Evolutionary conservation across 1,140 invertebrate genomes (phyloP), one percentile per base, ranked within the genome.

Genomic region (Lucilia cuprina): DNA sequence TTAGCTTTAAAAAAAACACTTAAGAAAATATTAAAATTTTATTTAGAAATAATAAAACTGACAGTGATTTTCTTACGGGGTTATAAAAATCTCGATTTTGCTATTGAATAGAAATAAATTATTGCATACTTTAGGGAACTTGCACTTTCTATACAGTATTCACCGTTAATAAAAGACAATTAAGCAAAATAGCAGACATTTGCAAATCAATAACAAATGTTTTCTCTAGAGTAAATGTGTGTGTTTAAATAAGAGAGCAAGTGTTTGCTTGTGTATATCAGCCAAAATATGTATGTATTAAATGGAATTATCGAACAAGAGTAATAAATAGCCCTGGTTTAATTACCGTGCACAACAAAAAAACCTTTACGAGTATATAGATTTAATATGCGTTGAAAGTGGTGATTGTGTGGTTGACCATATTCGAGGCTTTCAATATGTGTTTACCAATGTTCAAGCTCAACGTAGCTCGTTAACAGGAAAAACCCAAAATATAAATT

Each of bases 171-270:
- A 21, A 70, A 70, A 21, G 65, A 70, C 21, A 70, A 70, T 70
- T 70, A 70, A 70, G 65, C n/a, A 21, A 70, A 30, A 70, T 21
- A 21, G 65, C 65, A 70, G 19, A 70, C 65, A n/a, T 70, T 70
- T 70, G 65, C 65, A 70, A 70, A 70, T 70, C 19, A 70, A 70
- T 70, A 70, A 70, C 19, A 70, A 70, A 70, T 70, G 65, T 21
- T 70, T 70, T 70, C 65, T 70, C 65, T 21, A 60, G 55, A n/a
- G 55, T 17, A 5, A n/a, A 30, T 30, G 41, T 60, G 5, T 60
- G 55, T 60, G 13, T 17, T 0, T 60, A 14, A n/a, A n/a, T 60
- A 30, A 30, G 25, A 30, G 25, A 30, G n/a, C 14, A 60, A 30
- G 25, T 30, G 25, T 30, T 30, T 60, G 55, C n/a, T 17, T 60